phyloP scores from a whole-genome alignment of 2,113 vertebrate species.

The Tupaia chinensis region DNA sequence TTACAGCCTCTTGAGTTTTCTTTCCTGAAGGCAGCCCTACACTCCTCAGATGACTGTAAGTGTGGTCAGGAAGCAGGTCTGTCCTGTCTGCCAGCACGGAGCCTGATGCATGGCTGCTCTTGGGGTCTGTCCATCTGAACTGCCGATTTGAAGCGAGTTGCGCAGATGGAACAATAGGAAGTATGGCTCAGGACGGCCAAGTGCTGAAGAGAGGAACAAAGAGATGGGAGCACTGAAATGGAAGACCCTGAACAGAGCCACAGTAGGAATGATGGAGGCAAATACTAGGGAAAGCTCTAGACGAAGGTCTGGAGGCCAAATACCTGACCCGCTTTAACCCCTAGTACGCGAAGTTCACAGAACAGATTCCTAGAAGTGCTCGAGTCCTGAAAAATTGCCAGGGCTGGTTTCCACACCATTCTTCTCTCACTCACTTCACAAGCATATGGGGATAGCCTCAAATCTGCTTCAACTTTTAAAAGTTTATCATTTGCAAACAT shows the following conservation, averaged over 20 bases:
- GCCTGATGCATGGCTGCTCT: no score
- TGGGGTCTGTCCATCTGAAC: neutral
- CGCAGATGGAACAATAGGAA: neutral
- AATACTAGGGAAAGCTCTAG: neutral
- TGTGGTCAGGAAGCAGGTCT: neutral
- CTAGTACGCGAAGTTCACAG: neutral
- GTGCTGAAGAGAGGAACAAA: neutral
- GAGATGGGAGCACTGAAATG: neutral
- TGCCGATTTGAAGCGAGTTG: neutral
- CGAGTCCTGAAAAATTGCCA: neutral
- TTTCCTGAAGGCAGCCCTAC: neutral
- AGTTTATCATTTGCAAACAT: neutral
- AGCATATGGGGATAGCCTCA: neutral
- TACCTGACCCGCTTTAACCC: neutral
- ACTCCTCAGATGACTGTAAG: neutral
- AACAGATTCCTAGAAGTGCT: neutral
- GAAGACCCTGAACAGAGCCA: neutral
- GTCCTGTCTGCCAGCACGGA: neutral
- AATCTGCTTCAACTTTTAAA: neutral
- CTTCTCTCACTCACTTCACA: neutral
- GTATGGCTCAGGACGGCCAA: neutral
- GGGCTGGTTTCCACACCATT: neutral
- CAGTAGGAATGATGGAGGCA: neutral
- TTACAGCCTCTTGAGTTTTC: neutral
- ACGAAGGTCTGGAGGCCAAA: neutral